phyloP scores from a whole-genome alignment of 2,888 invertebrate species.

The Tenthredo notha region DNA sequence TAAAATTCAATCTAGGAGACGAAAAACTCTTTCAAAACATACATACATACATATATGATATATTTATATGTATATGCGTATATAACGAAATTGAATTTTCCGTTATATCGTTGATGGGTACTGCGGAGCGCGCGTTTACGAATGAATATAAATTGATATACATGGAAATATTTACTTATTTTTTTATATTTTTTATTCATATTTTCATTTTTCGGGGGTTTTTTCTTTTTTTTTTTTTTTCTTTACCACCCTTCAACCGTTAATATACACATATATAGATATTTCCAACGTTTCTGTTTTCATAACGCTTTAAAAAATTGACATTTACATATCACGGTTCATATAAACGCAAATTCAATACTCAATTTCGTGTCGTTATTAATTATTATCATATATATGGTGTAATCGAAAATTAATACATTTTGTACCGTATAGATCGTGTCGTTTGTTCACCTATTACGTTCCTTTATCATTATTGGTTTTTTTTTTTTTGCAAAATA shows the following conservation, averaged over 20 bases:
- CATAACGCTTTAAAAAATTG: background rate
- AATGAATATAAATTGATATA: conserved; percentile 3
- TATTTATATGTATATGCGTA: background rate
- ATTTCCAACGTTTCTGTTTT: background rate
- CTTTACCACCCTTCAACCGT: background rate
- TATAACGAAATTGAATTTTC: background rate
- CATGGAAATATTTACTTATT: background rate
- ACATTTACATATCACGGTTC: background rate
- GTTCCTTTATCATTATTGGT: too few species aligned
- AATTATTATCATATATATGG: background rate
- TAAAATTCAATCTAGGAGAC: background rate
- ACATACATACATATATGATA: background rate
- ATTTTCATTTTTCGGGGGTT: too few species aligned
- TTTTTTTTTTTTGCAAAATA: too few species aligned
- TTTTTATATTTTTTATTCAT: background rate
- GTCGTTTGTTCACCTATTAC: background rate
- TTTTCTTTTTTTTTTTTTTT: background rate
- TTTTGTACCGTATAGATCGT: background rate
- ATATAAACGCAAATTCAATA: background rate
- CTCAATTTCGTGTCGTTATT: background rate
- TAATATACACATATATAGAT: background rate
- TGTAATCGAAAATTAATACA: conserved; percentile 15
- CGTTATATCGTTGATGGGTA: background rate
- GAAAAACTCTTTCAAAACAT: background rate
- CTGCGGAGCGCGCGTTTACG: background rate